phyloP scores from a whole-genome alignment of 2,888 invertebrate genomes.

The Carabus problematicus region DNA sequence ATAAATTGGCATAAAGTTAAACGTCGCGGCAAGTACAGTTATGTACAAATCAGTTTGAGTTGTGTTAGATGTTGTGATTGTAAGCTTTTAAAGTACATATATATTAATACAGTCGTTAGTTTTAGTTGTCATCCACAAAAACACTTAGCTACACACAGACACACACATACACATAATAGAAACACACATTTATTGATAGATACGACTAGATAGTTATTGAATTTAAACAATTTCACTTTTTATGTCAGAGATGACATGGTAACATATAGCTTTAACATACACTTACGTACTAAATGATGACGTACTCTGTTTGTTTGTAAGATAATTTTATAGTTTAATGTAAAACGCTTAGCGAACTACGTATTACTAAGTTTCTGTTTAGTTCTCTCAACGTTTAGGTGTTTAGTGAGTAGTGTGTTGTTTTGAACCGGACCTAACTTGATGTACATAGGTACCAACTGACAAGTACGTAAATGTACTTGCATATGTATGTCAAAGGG shows the following conservation, averaged over 20 bases:
- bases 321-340: constrained; percentile 37
- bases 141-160: background rate
- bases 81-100: constrained; percentile 24
- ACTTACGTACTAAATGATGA: constrained; percentile 34
- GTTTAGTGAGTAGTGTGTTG: constrained; percentile 27
- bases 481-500: too few relatives aligned
- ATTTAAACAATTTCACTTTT: constrained; percentile 36
- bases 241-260: constrained; percentile 36
- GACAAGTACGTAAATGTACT: too few relatives aligned
- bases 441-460: background rate
- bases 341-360: constrained; percentile 26
- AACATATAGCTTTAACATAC: constrained; percentile 42
- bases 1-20: constrained; percentile 33
- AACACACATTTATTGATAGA: background rate
- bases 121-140: constrained; percentile 20
- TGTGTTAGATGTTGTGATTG: constrained; percentile 42
- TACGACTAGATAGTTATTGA: constrained; percentile 10
- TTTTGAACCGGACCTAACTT: constrained; percentile 17
- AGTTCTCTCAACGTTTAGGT: constrained; percentile 41
- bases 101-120: constrained; percentile 32
- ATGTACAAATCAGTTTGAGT: constrained; percentile 29
- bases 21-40: background rate
- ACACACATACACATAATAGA: constrained; percentile 1
- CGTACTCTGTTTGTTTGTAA: constrained; percentile 33
- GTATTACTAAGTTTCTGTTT: constrained; percentile 32